Conservation (phyloP, 2,888 invertebrate genomes). For the Willowsia nigromaculata region DNA sequence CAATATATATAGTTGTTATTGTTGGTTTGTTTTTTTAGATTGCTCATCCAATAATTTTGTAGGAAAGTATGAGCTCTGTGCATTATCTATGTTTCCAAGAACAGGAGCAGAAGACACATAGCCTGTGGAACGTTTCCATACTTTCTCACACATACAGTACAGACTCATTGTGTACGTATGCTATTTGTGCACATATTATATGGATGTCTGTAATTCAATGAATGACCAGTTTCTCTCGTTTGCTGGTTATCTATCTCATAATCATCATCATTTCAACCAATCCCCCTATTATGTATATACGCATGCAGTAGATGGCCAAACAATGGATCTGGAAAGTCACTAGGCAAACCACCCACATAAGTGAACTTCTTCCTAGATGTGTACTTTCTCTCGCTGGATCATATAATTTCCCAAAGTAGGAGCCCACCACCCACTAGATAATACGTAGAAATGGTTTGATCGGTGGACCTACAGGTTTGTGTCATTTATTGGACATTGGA, state of each 20-base stretch:
- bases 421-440: too few relatives aligned
- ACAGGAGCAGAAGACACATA: background rate
- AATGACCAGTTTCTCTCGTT: conserved; percentile 54
- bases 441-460: conserved; percentile 20
- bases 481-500: conserved; percentile 70
- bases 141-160: background rate
- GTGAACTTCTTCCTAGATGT: background rate
- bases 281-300: background rate
- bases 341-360: background rate
- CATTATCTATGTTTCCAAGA: background rate
- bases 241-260: conserved; percentile 29
- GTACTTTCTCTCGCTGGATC: background rate
- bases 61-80: background rate
- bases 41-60: background rate
- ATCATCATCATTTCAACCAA: background rate
- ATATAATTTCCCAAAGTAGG: background rate
- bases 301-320: background rate
- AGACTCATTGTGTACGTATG: background rate
- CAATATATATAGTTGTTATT: conserved; percentile 14
- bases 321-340: background rate
- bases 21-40: background rate
- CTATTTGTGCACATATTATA: background rate
- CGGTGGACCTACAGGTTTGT: conserved; percentile 67
- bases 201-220: conserved; percentile 43
- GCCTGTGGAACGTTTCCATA: conserved; percentile 42